phyloP scores from a whole-genome alignment of 1,140 invertebrate species.

The Pseudomyrmex sp. region DNA sequence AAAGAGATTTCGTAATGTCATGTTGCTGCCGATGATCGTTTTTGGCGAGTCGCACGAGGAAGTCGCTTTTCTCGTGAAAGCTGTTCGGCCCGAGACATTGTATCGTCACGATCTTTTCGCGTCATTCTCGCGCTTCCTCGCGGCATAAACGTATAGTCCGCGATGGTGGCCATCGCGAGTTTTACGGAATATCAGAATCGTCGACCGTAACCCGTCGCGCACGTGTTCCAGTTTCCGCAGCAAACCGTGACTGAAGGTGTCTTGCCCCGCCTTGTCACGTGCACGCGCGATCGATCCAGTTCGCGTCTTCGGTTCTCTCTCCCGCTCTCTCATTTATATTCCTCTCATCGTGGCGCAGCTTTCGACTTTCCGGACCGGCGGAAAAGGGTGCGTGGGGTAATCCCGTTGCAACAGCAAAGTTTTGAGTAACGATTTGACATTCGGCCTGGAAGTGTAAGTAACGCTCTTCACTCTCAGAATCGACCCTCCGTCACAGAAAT shows the following conservation, averaged over 20 bases:
- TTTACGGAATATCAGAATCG: conserved; percentile 54
- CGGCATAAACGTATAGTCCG: conserved; percentile 15
- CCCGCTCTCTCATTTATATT: conserved; percentile 68
- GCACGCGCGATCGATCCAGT: conserved; percentile 69
- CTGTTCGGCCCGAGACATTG: background rate
- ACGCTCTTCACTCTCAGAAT: conserved; percentile 8
- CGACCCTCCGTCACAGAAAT: background rate
- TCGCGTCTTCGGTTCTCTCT: conserved; percentile 65
- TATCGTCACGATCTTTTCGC: background rate
- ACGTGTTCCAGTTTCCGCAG: conserved; percentile 44
- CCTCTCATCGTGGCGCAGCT: conserved; percentile 68
- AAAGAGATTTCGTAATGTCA: background rate
- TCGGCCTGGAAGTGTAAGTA: conserved; percentile 47
- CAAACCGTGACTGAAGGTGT: conserved; percentile 61
- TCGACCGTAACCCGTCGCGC: conserved; percentile 57
- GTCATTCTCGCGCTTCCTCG: background rate
- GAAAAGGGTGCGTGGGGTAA: conserved; percentile 50
- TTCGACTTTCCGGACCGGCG: conserved; percentile 56
- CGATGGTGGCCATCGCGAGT: conserved; percentile 12
- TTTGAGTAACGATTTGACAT: conserved; percentile 72
- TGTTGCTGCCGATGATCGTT: background rate
- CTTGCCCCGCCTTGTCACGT: conserved; percentile 69
- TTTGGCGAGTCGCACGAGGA: conserved; percentile 4
- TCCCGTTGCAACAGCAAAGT: conserved; percentile 69
- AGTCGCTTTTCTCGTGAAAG: background rate